A percentile compares a stretch with the other conserved stretches of the same genome.
These are phyloP conservation scores for Vandiemenella viatica DNA, from an alignment of 2,888 invertebrate genomes.

Conservation along the genomic window DNA sequence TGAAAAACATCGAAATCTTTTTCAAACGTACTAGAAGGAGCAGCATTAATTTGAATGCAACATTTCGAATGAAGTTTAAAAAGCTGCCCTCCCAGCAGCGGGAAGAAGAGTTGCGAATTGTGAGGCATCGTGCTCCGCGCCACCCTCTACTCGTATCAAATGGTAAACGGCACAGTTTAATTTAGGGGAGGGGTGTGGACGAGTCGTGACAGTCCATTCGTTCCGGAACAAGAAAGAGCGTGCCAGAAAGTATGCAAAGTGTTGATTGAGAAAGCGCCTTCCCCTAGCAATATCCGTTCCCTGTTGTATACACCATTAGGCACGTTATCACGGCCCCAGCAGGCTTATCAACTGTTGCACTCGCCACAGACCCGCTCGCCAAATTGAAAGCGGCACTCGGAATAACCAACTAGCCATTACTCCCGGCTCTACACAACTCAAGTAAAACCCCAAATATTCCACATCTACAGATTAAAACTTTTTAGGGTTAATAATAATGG, in stretches of 20 bases:
- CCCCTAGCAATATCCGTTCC: background rate
- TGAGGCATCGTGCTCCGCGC: background rate
- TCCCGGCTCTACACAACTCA: too few relatives aligned
- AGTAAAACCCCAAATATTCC: too few relatives aligned
- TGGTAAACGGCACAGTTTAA: background rate
- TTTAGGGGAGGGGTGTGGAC: background rate
- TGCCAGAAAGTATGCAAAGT: background rate
- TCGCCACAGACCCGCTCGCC: background rate
- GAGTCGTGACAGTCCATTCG: background rate
- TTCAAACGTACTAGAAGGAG: too few relatives aligned
- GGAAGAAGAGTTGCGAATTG: too few relatives aligned
- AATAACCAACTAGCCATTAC: too few relatives aligned
- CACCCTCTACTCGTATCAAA: background rate
- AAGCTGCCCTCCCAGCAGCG: too few relatives aligned
- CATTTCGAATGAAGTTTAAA: too few relatives aligned
- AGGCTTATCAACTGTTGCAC: background rate
- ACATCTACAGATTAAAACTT: too few relatives aligned
- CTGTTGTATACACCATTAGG: background rate
- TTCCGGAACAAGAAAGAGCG: background rate
- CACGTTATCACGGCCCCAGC: background rate
- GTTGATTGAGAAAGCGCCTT: background rate
- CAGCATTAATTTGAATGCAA: too few relatives aligned
- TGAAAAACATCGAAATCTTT: too few relatives aligned
- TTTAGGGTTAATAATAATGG: too few relatives aligned
- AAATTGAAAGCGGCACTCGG: too few relatives aligned